phyloP scores from a whole-genome alignment of 2,888 invertebrate genomes.

The Chymomyza fuscimana region DNA sequence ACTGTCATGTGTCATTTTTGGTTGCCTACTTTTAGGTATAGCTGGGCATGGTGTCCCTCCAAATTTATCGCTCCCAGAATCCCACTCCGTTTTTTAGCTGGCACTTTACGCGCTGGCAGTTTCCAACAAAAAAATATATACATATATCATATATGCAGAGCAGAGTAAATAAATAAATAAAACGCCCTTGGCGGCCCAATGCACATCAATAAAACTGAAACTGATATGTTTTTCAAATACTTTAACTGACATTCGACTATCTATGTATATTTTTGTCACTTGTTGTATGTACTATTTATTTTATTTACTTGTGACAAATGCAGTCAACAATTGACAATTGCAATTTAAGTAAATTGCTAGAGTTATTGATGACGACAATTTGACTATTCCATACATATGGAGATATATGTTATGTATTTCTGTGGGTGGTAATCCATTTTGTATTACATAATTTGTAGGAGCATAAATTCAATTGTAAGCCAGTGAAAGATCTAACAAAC shows the following conservation, averaged over 20 bases:
- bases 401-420: slow-evolving; percentile 15
- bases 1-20: slow-evolving; percentile 29
- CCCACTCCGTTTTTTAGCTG: not conserved
- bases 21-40: slow-evolving; percentile 23
- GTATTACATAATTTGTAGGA: slow-evolving; percentile 56
- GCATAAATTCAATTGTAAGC: slow-evolving; percentile 45
- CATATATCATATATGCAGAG: slow-evolving; percentile 24
- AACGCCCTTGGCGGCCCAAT: slow-evolving; percentile 54
- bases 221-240: slow-evolving; percentile 21
- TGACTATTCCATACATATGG: slow-evolving; percentile 23
- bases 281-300: not conserved
- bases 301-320: slow-evolving; percentile 8
- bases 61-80: not conserved
- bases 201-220: slow-evolving; percentile 55
- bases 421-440: slow-evolving; percentile 63
- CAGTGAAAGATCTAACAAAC: slow-evolving; percentile 33
- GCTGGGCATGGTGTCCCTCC: not conserved
- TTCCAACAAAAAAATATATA: slow-evolving; percentile 49
- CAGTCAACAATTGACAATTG: slow-evolving; percentile 30
- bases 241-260: not conserved
- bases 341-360: slow-evolving; percentile 35
- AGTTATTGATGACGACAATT: slow-evolving; percentile 28
- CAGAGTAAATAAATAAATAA: not conserved
- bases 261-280: not conserved
- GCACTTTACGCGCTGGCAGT: not conserved